Base-by-base conservation (phyloP, 1,140 invertebrate genomes). In the Schlechtendalia chinensis region DNA sequence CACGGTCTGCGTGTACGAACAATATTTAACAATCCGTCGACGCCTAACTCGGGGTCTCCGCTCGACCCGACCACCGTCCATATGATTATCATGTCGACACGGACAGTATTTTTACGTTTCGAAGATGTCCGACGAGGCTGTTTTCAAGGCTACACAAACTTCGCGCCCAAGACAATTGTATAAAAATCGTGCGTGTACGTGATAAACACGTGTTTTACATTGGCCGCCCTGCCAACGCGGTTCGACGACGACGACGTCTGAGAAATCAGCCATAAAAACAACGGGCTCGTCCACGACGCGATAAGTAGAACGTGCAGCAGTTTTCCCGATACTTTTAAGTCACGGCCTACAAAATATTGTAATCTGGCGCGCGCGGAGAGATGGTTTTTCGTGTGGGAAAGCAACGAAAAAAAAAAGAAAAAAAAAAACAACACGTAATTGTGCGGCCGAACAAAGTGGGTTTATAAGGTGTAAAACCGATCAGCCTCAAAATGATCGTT, bases 191-290 rank as follows among this genome's bases (percentile, higher is more conserved):
- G n/a, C n/a, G n/a, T n/a, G n/a, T n/a, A n/a, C n/a, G n/a, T n/a
- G n/a, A n/a, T n/a, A n/a, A n/a, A n/a, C n/a, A n/a, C n/a, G n/a
- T n/a, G n/a, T n/a, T n/a, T n/a, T n/a, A n/a, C n/a, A n/a, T n/a
- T n/a, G n/a, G n/a, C n/a, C n/a, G n/a, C n/a, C n/a, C n/a, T n/a
- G n/a, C n/a, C n/a, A n/a, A n/a, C n/a, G n/a, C n/a, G n/a, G n/a
- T n/a, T n/a, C 29, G 14, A 12, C 32, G 32, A 39, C 32, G 8
- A 39, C 32, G 14, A 56, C 53, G 72, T 58, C 54, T 77, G 56
- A 27, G 54, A 59, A 77, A 79, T 79, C 75, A 63, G 32, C 75
- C 75, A 79, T 79, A 79, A 79, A 79, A 79, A 79, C 75, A 79
- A 79, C 63, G 39, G 58, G n/a, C 45, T 77, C 0, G 27, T 27